Evolutionary conservation across 2,113 vertebrate species (phyloP), one percentile per base, ranked within the genome.

Genomic region (Catharus fuscescens): DNA sequence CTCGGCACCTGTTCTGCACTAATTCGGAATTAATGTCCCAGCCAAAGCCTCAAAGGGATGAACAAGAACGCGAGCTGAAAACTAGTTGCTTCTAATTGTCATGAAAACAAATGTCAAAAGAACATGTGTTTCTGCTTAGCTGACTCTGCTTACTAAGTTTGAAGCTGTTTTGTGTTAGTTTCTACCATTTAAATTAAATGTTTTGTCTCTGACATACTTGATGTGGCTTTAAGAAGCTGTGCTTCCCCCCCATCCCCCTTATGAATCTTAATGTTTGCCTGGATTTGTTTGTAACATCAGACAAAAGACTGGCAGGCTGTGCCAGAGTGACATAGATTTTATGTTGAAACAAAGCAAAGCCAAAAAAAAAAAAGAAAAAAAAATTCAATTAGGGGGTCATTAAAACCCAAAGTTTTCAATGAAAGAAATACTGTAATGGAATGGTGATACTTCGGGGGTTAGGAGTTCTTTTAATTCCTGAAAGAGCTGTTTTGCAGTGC

Each of bases 251-350:
- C 89, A 86, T 65, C 91, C 95, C 83, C 79, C 88, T 92, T 95
- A 42, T 87, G 96, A 97, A 90, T 95, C 90, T 93, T 93, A 93
- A 96, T 97, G 93, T 97, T 96, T 96, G 95, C 92, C 95, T 97
- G 95, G 88, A 90, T 96, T 97, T 97, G 96, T 98, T 96, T 96
- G 95, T 90, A 93, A 86, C 92, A 93, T 93, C 95, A 97, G 92
- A 93, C 97, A 97, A 97, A 97, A 97, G 95, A 85, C 91, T 82
- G 93, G 93, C 95, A 88, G 79, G 72, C 94, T 92, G 87, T 18
- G 67, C 95, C 52, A 28, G 79, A 92, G 92, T 48, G 91, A 96
- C 92, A 91, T 38, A 92, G 90, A 86, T 97, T 96, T 97, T 94
- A 95, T 92, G 88, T 34, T 64, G 89, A 85, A 97, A 92, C 94